A percentile compares a stretch with the other conserved stretches of the same genome.
These are phyloP conservation scores for Monarcha castaneiventris DNA, from an alignment of 2,113 vertebrate species.

Conservation along the genomic window DNA sequence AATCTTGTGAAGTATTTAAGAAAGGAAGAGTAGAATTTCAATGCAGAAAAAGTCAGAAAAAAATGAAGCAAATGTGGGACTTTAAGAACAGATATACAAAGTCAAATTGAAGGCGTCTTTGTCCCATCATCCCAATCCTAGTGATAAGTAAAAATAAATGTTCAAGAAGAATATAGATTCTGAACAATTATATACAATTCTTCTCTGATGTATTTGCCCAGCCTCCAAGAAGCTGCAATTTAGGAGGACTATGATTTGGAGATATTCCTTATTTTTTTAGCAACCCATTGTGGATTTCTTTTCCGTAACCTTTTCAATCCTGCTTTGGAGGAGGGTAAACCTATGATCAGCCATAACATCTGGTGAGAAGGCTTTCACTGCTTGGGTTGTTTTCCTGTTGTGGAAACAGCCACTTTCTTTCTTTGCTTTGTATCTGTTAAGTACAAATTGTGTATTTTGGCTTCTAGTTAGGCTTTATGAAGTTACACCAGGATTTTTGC, in stretches of 20 bases:
- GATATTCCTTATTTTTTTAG: background rate
- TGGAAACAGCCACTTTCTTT: background rate
- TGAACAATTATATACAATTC: background rate
- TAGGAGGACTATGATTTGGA: background rate
- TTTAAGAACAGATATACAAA: background rate
- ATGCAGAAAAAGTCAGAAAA: background rate
- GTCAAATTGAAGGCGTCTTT: background rate
- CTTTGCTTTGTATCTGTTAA: background rate
- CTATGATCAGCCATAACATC: background rate
- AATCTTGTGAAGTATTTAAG: background rate
- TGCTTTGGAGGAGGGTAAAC: background rate
- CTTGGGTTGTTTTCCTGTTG: background rate
- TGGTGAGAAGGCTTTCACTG: background rate
- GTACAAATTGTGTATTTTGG: background rate
- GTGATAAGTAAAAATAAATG: background rate
- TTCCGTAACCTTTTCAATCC: background rate
- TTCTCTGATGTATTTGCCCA: background rate
- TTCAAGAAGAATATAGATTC: background rate
- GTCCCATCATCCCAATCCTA: background rate
- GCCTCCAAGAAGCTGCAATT: background rate
- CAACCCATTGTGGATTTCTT: background rate
- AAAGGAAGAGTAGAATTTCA: background rate
- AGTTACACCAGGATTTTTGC: background rate
- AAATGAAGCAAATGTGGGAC: background rate
- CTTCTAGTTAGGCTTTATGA: background rate